phyloP scores from a whole-genome alignment of 2,888 invertebrate species.

The Lissocephala sabroskyi region DNA sequence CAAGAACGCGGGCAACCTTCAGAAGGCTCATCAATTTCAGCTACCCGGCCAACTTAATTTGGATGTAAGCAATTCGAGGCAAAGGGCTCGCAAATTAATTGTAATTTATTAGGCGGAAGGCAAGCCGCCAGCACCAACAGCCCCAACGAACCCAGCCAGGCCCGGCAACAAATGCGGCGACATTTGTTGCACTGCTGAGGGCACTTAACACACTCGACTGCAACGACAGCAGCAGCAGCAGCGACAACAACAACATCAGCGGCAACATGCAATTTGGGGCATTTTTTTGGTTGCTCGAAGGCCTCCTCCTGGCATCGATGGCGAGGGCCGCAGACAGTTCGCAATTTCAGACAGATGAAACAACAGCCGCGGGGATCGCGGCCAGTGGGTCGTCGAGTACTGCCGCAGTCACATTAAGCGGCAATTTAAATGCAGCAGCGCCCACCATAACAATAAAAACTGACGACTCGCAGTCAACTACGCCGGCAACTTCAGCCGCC shows the following conservation, averaged over 20 bases:
- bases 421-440: slow-evolving; percentile 25
- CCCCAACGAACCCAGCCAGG: not conserved
- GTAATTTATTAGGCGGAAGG: slow-evolving; percentile 34
- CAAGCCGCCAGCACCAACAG: not conserved
- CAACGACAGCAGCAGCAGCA: not conserved
- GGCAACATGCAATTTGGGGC: no score
- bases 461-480: not conserved
- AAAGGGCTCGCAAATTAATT: slow-evolving; percentile 32
- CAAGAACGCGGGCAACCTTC: slow-evolving; percentile 16
- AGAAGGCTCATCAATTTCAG: slow-evolving; percentile 46
- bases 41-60: slow-evolving; percentile 49
- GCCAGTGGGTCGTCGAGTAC: no score
- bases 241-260: no score
- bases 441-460: not conserved
- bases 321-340: no score
- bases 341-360: no score
- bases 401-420: slow-evolving; percentile 2
- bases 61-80: slow-evolving; percentile 18
- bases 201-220: slow-evolving; percentile 17
- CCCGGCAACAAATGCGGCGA: slow-evolving; percentile 28
- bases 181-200: slow-evolving; percentile 8
- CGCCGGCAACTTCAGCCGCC: not conserved
- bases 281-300: no score
- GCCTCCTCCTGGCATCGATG: no score
- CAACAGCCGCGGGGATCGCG: no score